These are phyloP conservation scores for Drosophila subpulchrella DNA, from an alignment of 1,140 invertebrate species.

Conservation along the genomic window DNA sequence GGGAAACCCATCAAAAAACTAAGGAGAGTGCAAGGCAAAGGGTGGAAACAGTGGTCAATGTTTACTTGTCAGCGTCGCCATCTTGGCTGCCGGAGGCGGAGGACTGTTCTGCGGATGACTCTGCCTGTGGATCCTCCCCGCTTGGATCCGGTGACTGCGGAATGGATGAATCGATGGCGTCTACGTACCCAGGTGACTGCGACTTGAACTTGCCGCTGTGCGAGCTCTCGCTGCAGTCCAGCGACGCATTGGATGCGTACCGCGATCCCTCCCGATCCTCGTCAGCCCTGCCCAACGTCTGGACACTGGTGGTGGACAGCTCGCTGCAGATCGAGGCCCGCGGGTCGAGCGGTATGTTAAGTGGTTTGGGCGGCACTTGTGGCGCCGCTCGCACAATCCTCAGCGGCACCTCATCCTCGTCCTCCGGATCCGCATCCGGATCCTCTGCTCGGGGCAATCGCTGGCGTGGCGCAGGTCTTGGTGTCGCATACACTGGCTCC, in stretches of 20 bases:
- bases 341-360: constrained; percentile 42
- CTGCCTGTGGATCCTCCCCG: constrained; percentile 16
- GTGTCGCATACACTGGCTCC: constrained; percentile 61
- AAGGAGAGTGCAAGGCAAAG: constrained; percentile 9
- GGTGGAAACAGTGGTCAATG: constrained; percentile 34
- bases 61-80: constrained; percentile 65
- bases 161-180: constrained; percentile 18
- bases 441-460: constrained; percentile 23
- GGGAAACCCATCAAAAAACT: constrained; percentile 7
- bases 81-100: constrained; percentile 36
- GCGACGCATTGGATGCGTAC: constrained; percentile 64
- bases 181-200: constrained; percentile 82
- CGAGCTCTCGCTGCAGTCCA: constrained; percentile 65
- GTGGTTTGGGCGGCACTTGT: constrained; percentile 53
- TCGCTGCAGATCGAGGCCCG: constrained; percentile 73
- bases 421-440: background rate
- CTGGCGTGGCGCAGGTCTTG: constrained; percentile 68
- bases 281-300: background rate
- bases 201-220: constrained; percentile 78
- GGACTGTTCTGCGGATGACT: constrained; percentile 40
- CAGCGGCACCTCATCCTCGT: constrained; percentile 1
- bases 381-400: constrained; percentile 47
- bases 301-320: constrained; percentile 69
- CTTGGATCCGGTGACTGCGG: constrained; percentile 17
- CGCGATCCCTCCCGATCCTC: constrained; percentile 36